These are phyloP conservation scores for Bradypodion pumilum DNA, from an alignment of 2,797 vertebrate genomes.

Conservation along the genomic window DNA sequence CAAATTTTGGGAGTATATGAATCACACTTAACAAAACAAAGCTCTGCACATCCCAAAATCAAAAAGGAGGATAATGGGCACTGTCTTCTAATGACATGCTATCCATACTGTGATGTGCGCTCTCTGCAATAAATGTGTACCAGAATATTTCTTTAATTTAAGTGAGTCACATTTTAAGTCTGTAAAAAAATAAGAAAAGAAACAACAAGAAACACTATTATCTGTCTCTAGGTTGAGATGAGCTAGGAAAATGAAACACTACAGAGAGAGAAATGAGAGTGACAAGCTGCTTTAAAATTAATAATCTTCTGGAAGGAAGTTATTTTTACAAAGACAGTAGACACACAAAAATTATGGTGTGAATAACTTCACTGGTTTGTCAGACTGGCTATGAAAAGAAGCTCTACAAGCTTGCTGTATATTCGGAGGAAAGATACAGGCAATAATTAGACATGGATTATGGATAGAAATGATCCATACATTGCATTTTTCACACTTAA, in stretches of 20 bases:
- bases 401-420: neutral
- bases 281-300: neutral
- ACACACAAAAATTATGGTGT: slow-evolving; percentile 11
- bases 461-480: neutral
- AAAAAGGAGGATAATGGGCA: too few relatives aligned
- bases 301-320: neutral
- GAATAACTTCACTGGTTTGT: neutral
- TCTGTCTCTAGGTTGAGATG: slow-evolving; percentile 40
- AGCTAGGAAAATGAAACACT: slow-evolving; percentile 35
- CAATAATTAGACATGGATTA: neutral
- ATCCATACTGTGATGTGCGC: neutral
- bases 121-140: neutral
- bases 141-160: neutral
- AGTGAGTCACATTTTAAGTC: too few relatives aligned
- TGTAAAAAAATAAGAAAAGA: too few relatives aligned
- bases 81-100: too few relatives aligned
- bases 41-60: too few relatives aligned
- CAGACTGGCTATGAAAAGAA: neutral
- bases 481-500: neutral
- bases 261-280: neutral
- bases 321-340: neutral
- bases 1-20: too few relatives aligned
- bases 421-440: neutral
- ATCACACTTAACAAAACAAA: too few relatives aligned
- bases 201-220: too few relatives aligned